phyloP scores from a whole-genome alignment of 2,113 vertebrate species.

The Synodontis membranacea region DNA sequence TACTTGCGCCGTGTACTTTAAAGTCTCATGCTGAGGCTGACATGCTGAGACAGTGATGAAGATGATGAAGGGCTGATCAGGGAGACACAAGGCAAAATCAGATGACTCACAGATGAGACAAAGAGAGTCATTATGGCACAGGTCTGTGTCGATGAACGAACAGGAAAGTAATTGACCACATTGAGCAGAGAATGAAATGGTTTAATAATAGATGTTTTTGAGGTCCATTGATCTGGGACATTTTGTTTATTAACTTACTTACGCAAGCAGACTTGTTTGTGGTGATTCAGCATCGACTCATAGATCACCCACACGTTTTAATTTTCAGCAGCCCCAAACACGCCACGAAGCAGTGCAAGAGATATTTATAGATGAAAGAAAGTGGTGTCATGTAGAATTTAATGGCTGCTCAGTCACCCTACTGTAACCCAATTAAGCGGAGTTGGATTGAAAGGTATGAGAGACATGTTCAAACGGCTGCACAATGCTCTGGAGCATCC shows the following conservation, averaged over 20 bases:
- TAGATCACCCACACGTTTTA: not conserved
- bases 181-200: no score
- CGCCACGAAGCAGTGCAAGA: not conserved
- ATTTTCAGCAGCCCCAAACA: not conserved
- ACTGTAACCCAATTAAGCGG: not conserved
- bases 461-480: not conserved
- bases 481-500: not conserved
- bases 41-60: slow-evolving; percentile 77
- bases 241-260: not conserved
- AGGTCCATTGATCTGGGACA: not conserved
- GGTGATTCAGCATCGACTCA: not conserved
- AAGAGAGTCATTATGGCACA: not conserved
- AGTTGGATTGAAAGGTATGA: slow-evolving; percentile 6
- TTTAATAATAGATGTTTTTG: not conserved
- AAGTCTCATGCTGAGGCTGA: slow-evolving; percentile 61
- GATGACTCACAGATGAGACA: slow-evolving; percentile 67
- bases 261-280: not conserved
- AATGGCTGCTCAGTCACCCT: not conserved
- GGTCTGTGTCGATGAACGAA: not conserved
- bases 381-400: not conserved
- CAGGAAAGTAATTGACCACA: not conserved
- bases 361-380: not conserved
- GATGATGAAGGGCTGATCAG: slow-evolving; percentile 73
- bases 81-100: slow-evolving; percentile 73
- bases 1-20: slow-evolving; percentile 75